A percentile compares a stretch with the other conserved stretches of the same genome.
These are phyloP conservation scores for Karalla daura DNA, from an alignment of 2,797 vertebrate species.

Conservation along the genomic window DNA sequence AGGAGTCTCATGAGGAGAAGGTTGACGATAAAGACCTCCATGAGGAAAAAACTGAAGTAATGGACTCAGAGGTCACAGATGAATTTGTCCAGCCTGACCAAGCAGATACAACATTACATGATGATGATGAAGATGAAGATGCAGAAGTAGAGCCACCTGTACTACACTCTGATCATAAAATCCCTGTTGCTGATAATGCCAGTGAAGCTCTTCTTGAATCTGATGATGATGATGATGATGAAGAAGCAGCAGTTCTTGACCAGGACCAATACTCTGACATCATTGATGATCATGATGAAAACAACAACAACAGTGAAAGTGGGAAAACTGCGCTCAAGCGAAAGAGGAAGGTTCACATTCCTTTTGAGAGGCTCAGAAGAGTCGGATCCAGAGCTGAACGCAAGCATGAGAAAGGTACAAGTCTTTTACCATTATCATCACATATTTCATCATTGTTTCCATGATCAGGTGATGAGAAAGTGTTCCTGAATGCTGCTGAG, in stretches of 20 bases:
- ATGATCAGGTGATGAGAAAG: conserved; percentile 25
- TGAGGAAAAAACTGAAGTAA: conserved; percentile 10
- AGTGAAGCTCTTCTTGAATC: conserved; percentile 1
- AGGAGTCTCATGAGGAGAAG: background rate
- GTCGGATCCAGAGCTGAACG: conserved; percentile 19
- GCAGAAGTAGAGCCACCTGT: conserved; percentile 23
- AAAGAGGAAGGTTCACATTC: conserved; percentile 37
- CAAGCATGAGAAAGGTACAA: conserved; percentile 70
- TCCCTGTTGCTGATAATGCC: conserved; percentile 8
- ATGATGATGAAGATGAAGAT: conserved; percentile 27
- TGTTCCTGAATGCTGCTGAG: conserved; percentile 14
- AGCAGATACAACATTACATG: background rate
- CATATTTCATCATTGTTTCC: conserved; percentile 14
- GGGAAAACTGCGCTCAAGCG: conserved; percentile 49
- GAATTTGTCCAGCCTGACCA: conserved; percentile 14
- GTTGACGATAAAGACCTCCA: conserved; percentile 7
- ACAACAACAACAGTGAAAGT: conserved; percentile 74
- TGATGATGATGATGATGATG: conserved; percentile 14
- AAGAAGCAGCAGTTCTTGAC: conserved; percentile 4
- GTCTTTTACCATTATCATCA: conserved; percentile 21
- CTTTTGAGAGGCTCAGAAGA: conserved; percentile 35
- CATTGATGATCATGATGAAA: conserved; percentile 57
- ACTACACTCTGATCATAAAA: conserved; percentile 33
- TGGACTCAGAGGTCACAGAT: conserved; percentile 8
- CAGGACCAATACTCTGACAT: conserved; percentile 36